Base-by-base conservation (phyloP, 2,888 invertebrate genomes). In the Thereva unica region DNA sequence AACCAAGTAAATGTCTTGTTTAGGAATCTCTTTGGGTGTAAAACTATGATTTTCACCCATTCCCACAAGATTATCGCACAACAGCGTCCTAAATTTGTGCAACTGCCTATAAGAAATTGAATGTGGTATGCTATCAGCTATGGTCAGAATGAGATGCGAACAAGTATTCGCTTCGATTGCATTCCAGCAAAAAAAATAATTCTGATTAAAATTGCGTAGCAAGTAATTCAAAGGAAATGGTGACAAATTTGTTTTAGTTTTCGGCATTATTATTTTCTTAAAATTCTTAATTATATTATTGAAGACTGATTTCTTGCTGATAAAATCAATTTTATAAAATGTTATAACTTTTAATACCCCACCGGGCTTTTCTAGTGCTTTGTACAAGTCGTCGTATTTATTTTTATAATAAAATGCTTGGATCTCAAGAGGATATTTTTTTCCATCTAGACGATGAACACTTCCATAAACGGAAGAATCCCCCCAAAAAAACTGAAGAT, bases 401-500 rank as follows among this genome's bases (percentile, higher is more conserved):
- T 84, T 82, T 73, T 85, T 87, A 74, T 86, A 88, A 73, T 82
- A 80, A 0, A 84, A 82, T 0, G 79, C 83, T 76, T 89, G 89
- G 83, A 89, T 84, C 82, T 89, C 89, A 53, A 84, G 84, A 0
- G 88, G 86, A 73, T 84, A 81, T 38, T 78, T 78, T 45, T 73
- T 74, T 34, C 83, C 83, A 69, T 89, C 87, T 0, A 87, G 78
- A 0, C 84, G 82, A 72, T 90, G 89, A 47, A 88, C 89, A 67
- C 88, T 88, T 1, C 89, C 89, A 69, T 84, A 83, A 79, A 83
- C 83, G 75, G 86, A 83, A 68, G 83, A 80, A 0, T 78, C 73
- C 1, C 89, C 88, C 89, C 89, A 89, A 74, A 89, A 89, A 73
- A 89, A 87, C 76, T 89, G 89, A 44, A 88, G 78, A 76, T 89